Percentiles rank a stretch among this genome's conserved stretches.
Evolutionary conservation across 2,113 vertebrate species (phyloP).

Genomic region (Xyrauchen texanus): DNA sequence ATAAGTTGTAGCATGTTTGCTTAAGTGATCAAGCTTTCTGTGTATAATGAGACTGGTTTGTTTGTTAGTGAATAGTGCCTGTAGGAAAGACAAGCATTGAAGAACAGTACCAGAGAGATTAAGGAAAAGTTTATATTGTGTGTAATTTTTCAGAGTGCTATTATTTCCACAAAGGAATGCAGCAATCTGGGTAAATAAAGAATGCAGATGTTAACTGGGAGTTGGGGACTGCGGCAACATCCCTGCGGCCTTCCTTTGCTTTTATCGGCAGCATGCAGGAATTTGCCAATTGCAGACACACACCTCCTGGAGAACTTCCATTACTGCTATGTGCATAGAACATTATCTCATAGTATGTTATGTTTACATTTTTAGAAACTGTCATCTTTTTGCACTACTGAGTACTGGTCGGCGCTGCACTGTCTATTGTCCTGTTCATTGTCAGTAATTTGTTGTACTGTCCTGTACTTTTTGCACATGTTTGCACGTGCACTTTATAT

Average conservation of each 20-base stretch:
- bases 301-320: conserved; percentile 13
- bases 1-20: neutral
- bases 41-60: neutral
- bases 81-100: conserved; percentile 28
- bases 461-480: too few species aligned
- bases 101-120: conserved; percentile 11
- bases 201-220: conserved; percentile 6
- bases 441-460: too few species aligned
- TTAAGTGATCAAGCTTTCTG: conserved; percentile 3
- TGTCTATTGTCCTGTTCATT: too few species aligned
- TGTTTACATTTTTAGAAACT: too few species aligned
- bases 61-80: conserved; percentile 35
- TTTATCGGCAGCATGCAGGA: conserved; percentile 27
- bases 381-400: too few species aligned
- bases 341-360: too few species aligned
- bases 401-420: too few species aligned
- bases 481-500: too few species aligned
- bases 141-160: conserved; percentile 18
- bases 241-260: conserved; percentile 6
- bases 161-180: conserved; percentile 29
- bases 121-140: conserved; percentile 17
- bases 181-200: conserved; percentile 32
- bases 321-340: too few species aligned
- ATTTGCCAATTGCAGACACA: conserved; percentile 1
- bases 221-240: neutral